Conservation (phyloP, 2,888 invertebrate genomes). For the Eupithecia vulgata region DNA sequence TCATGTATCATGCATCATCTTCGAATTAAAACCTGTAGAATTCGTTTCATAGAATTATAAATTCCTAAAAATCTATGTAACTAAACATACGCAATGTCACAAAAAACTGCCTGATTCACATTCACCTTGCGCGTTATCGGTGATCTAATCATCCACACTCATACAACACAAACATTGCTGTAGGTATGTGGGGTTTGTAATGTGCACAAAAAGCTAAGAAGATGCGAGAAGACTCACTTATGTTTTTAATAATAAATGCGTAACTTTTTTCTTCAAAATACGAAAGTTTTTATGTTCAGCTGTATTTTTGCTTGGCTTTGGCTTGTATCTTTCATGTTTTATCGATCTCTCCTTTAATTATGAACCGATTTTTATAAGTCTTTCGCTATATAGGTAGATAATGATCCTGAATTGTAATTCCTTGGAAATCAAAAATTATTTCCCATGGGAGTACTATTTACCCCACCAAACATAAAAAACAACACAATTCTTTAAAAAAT, state of each 20-base stretch:
- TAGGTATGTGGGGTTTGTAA: not conserved
- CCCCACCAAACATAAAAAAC: too few species aligned
- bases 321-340: too few species aligned
- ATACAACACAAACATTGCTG: constrained; percentile 23
- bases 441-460: too few species aligned
- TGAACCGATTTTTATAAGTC: too few species aligned
- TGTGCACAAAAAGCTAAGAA: not conserved
- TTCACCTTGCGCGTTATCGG: constrained; percentile 39
- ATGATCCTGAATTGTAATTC: too few species aligned
- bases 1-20: not conserved
- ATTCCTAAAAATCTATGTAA: not conserved
- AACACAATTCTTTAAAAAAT: too few species aligned
- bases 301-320: too few species aligned
- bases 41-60: not conserved
- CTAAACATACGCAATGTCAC: not conserved
- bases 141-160: constrained; percentile 38
- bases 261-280: too few species aligned
- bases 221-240: not conserved
- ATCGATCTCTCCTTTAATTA: too few species aligned
- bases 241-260: not conserved
- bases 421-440: too few species aligned
- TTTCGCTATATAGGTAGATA: too few species aligned
- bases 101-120: constrained; percentile 30
- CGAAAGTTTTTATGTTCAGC: too few species aligned
- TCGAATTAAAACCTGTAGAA: not conserved